phyloP scores from a whole-genome alignment of 2,888 invertebrate species.

The Hyposoter didymator region DNA sequence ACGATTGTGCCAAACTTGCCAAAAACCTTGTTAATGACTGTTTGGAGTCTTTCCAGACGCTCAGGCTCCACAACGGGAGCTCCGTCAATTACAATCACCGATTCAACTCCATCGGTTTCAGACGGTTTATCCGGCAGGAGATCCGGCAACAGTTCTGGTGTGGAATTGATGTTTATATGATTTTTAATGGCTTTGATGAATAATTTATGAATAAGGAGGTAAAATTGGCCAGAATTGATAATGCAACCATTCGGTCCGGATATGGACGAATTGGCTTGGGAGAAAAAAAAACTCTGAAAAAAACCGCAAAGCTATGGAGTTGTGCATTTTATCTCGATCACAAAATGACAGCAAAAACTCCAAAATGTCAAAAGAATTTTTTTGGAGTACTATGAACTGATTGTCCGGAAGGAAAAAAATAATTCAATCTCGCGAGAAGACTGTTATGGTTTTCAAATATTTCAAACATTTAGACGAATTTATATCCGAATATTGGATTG shows the following conservation, averaged over 20 bases:
- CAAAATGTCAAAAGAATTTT: neutral
- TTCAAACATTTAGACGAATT: neutral
- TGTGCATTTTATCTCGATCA: neutral
- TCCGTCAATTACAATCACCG: slow-evolving; percentile 98
- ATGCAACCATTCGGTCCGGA: neutral
- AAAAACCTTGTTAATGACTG: slow-evolving; percentile 96
- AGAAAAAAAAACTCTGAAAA: neutral
- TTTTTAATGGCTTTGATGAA: neutral
- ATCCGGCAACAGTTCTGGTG: slow-evolving; percentile 96
- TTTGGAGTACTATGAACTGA: neutral
- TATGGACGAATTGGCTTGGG: neutral
- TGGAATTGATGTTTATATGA: neutral
- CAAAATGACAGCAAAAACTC: neutral
- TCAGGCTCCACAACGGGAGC: slow-evolving; percentile 97
- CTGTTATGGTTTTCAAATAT: neutral
- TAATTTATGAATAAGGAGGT: neutral
- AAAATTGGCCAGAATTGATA: neutral
- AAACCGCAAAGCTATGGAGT: neutral
- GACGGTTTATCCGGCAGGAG: slow-evolving; percentile 94
- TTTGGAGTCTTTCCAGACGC: slow-evolving; percentile 95
- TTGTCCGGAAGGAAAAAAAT: neutral
- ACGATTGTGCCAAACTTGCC: slow-evolving; percentile 94
- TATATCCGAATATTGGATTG: slow-evolving; percentile 10
- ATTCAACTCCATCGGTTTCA: slow-evolving; percentile 98
- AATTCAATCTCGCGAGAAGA: neutral